phyloP scores from a whole-genome alignment of 2,113 vertebrate genomes.

The Neolamprologus hecqui region DNA sequence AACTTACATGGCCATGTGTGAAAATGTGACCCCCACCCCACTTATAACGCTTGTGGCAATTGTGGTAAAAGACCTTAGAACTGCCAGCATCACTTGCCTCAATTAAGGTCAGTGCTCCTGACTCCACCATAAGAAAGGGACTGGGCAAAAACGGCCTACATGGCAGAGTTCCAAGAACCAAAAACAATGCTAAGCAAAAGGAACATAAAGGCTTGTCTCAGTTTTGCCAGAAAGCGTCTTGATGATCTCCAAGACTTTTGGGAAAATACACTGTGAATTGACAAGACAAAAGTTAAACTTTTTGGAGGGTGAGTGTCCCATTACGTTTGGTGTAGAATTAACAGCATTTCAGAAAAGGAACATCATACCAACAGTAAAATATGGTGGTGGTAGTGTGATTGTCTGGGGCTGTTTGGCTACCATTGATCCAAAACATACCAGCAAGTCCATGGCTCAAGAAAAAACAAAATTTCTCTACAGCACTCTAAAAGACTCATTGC shows the following conservation, averaged over 20 bases:
- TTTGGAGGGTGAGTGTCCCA: neutral
- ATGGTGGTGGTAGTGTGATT: neutral
- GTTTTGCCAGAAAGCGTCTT: neutral
- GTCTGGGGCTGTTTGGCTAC: neutral
- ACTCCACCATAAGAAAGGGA: neutral
- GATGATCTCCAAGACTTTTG: neutral
- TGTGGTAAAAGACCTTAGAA: neutral
- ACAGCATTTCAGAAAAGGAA: neutral
- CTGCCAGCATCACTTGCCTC: neutral
- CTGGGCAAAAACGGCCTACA: neutral
- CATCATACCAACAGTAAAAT: neutral
- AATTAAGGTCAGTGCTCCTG: neutral
- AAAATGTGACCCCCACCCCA: neutral
- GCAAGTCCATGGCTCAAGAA: neutral
- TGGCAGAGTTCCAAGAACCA: neutral
- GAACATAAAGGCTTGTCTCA: neutral
- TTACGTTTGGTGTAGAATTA: neutral
- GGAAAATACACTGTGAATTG: neutral
- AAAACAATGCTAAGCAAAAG: neutral
- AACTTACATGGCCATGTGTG: neutral
- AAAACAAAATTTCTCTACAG: neutral
- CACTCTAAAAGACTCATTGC: neutral
- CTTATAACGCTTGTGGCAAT: neutral
- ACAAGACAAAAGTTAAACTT: neutral
- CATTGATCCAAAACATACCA: neutral